Conservation (phyloP, 2,797 vertebrate species). For the Mormyrops attenuatus region DNA sequence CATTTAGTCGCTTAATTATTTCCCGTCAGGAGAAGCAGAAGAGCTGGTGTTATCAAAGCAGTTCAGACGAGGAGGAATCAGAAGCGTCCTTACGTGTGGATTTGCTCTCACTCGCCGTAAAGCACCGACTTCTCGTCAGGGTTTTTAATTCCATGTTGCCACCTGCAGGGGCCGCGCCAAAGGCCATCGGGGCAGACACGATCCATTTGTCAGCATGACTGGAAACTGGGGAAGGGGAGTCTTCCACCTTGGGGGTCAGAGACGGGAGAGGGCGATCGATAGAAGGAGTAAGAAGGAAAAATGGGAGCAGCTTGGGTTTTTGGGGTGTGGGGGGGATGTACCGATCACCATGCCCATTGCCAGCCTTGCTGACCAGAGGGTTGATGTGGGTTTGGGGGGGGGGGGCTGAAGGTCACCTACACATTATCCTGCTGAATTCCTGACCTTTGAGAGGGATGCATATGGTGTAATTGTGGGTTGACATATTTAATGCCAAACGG, state of each 20-base stretch:
- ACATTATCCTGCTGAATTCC: neutral
- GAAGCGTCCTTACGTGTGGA: neutral
- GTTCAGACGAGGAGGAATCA: neutral
- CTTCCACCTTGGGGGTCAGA: neutral
- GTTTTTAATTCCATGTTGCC: neutral
- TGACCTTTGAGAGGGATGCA: neutral
- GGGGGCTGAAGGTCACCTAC: neutral
- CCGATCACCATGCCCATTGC: neutral
- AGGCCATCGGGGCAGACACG: neutral
- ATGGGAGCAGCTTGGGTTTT: neutral
- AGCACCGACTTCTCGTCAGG: neutral
- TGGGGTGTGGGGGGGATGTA: neutral
- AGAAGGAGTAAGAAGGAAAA: neutral
- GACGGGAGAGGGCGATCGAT: neutral
- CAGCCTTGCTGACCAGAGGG: neutral
- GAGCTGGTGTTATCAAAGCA: neutral
- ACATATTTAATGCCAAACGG: neutral
- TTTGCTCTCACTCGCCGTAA: neutral
- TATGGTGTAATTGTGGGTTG: neutral
- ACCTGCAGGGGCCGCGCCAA: neutral
- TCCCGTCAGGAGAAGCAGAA: neutral
- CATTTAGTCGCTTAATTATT: neutral
- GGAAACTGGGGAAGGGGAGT: neutral
- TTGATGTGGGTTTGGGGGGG: neutral
- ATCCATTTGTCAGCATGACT: neutral